Evolutionary conservation across 2,888 invertebrate species (phyloP).

Genomic region (Caenorhabditis angaria): DNA sequence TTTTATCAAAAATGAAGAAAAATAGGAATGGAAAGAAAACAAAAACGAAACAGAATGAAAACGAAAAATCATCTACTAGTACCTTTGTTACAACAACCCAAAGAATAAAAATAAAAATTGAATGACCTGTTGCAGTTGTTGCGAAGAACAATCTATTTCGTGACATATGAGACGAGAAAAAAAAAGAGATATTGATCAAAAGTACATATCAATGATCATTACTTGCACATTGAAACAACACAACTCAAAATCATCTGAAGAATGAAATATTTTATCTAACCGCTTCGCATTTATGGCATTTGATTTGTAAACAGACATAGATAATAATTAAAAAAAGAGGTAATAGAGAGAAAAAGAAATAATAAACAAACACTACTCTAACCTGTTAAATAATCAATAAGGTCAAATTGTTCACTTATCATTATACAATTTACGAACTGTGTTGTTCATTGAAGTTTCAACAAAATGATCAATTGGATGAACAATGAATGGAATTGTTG

Average conservation of each 20-base stretch:
- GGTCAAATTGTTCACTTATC: neutral
- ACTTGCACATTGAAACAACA: neutral
- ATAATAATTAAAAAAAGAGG: neutral
- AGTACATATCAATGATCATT: neutral
- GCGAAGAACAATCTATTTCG: conserved; percentile 35
- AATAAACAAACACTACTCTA: neutral
- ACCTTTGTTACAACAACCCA: too few relatives aligned
- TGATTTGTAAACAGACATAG: neutral
- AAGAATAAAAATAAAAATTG: conserved; percentile 2
- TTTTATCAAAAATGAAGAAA: neutral
- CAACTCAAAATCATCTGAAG: neutral
- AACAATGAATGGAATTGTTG: conserved; percentile 89
- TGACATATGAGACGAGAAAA: conserved; percentile 6
- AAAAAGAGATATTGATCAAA: neutral
- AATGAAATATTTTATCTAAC: neutral
- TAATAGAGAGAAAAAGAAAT: neutral
- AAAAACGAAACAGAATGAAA: conserved; percentile 5
- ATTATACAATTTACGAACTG: conserved; percentile 55
- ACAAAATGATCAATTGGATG: conserved; percentile 87
- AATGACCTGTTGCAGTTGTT: conserved; percentile 24
- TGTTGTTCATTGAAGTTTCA: conserved; percentile 66
- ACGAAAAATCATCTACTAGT: conserved; percentile 26
- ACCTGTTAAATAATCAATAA: neutral
- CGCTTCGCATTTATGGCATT: neutral
- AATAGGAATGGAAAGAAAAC: neutral